Base-by-base conservation (phyloP, 2,888 invertebrate species). In the Caenorhabditis wallacei region DNA sequence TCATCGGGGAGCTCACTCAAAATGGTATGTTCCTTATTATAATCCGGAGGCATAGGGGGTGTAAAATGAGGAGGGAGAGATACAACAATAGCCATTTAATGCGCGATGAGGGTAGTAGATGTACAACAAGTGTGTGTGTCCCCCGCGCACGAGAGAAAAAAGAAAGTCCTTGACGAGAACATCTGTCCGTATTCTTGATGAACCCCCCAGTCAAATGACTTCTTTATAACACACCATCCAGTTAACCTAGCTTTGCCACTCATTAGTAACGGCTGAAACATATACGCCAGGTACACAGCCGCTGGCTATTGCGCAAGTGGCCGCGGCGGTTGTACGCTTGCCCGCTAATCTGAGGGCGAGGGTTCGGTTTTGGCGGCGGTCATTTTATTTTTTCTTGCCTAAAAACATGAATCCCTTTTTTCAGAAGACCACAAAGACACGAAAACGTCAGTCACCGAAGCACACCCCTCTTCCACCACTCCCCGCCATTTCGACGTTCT, bases 401-500 rank as follows among this genome's bases (percentile, higher is more conserved):
- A n/a, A n/a, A n/a, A n/a, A n/a, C n/a, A n/a, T n/a, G n/a, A n/a
- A n/a, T n/a, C n/a, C n/a, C n/a, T n/a, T n/a, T 53, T 76, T 75
- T 20, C 75, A 75, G 68, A 75, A 75, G 24, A 24, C 57, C 37
- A 68, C 48, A n/a, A 82, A 79, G 48, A 63, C 35, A 10, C 2
- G 78, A 43, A 76, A 76, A 54, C 61, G 75, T 20, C 37, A 37
- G 13, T 72, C 82, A 1, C 74, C 82, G 51, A 82, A 82, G 24
- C 56, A 40, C 35, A 56, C 74, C 1, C 8, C 61, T 35, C 66
- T 66, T 16, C 37, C 57, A 13, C 82, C 82, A 43, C 54, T 82
- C 1, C 82, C 82, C 20, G 68, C 78, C 22, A 78, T 82, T 54
- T 74, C 72, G 10, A 82, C 78, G 0, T 51, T 82, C 40, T 79